phyloP scores from a whole-genome alignment of 2,113 vertebrate genomes.

The Chloroceryle aenea region DNA sequence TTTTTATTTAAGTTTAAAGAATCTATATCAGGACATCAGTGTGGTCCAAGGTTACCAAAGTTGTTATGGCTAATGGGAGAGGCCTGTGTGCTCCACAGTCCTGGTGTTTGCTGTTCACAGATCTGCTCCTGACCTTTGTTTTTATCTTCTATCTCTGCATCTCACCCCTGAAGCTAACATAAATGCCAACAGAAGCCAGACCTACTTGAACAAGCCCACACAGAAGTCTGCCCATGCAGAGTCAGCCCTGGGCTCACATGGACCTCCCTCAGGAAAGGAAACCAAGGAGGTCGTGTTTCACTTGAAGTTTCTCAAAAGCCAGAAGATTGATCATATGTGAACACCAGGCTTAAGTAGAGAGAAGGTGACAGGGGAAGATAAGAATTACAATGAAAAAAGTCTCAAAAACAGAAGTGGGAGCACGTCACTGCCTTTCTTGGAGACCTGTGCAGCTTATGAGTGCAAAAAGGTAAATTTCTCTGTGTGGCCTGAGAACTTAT shows the following conservation, averaged over 20 bases:
- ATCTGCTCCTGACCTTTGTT: constrained; percentile 21
- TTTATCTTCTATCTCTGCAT: constrained; percentile 53
- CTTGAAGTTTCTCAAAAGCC: background rate
- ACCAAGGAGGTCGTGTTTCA: background rate
- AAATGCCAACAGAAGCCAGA: background rate
- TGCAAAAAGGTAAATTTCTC: background rate
- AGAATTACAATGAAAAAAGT: background rate
- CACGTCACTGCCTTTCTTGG: background rate
- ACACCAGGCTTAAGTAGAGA: background rate
- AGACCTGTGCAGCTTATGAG: background rate
- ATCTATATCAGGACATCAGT: background rate
- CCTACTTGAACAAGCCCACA: background rate
- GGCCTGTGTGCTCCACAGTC: background rate
- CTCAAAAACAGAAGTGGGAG: background rate
- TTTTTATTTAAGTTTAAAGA: background rate
- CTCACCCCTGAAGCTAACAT: constrained; percentile 4
- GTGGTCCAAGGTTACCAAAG: background rate
- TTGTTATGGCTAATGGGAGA: background rate
- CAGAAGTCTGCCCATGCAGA: background rate
- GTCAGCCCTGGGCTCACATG: accelerated
- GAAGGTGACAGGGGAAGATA: background rate
- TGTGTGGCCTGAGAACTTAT: background rate
- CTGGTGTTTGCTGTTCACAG: background rate
- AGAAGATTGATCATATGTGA: background rate
- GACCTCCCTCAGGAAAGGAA: background rate